Conservation (phyloP, 2,888 invertebrate genomes). For the Brachyptera risi region DNA sequence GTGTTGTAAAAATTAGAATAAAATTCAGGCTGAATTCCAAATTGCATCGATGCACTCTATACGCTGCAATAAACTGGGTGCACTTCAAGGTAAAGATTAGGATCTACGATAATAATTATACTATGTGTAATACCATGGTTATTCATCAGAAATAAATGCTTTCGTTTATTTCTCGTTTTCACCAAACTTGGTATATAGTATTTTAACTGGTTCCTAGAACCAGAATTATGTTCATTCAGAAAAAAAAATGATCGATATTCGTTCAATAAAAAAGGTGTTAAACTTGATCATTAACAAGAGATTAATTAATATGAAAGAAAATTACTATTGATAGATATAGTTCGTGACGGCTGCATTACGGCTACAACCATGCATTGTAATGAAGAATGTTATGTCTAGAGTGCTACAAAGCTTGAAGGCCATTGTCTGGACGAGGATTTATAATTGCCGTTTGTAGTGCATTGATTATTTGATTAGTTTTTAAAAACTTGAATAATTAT, state of each 20-base stretch:
- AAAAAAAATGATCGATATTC: too few species aligned
- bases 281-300: not conserved
- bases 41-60: not conserved
- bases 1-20: not conserved
- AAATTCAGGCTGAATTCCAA: constrained; percentile 2
- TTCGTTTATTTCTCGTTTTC: not conserved
- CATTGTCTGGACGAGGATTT: too few species aligned
- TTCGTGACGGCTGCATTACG: too few species aligned
- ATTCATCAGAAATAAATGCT: not conserved
- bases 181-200: not conserved
- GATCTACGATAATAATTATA: not conserved
- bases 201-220: not conserved
- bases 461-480: too few species aligned
- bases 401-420: too few species aligned
- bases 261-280: not conserved
- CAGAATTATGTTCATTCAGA: not conserved
- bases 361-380: too few species aligned
- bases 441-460: too few species aligned
- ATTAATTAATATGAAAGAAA: too few species aligned
- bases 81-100: constrained; percentile 12
- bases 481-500: too few species aligned
- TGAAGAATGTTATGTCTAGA: too few species aligned
- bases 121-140: not conserved
- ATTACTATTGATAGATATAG: too few species aligned
- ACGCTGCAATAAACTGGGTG: constrained; percentile 2